Evolutionary conservation across 2,888 invertebrate species (phyloP), one percentile per base, ranked within the genome.

Genomic region (Hemithea aestivaria): DNA sequence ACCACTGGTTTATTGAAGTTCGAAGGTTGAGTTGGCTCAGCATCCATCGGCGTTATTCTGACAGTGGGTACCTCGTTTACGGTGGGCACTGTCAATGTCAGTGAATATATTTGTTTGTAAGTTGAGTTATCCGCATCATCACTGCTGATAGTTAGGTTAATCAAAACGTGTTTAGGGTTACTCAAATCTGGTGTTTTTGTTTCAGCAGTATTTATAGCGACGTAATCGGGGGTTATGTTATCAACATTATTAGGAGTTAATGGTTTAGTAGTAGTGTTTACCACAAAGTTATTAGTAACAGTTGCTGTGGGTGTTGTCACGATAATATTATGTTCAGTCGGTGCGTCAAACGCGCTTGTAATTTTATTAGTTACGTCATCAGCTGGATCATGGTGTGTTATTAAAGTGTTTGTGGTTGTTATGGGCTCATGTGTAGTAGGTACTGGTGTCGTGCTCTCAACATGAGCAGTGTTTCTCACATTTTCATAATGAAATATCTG

Each of bases 41-140:
- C 53, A 35, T 83, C 79, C 52, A 87, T 73, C 10, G 89, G 88
- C 31, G 85, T 87, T 44, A 90, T 87, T 76, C 89, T 89, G 46
- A 90, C 81, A 40, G 82, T 87, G 38, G 91, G 89, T 35, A 88
- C 74, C 58, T 84, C 81, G 59, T 80, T 83, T 12, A 89, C 84
- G 35, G 91, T 91, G 6, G 95, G 95, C 37, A 96, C 91, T 45
- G 93, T 93, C 42, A 95, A 91, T 60, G 95, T 94, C 54, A 95
- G 83, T 22, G 94, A 91, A 80, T 95, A 95, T 48, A 95, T 88
- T 29, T 91, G 91, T 62, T 90, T 90, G 58, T 90, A 87, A 51
- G 72, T 66, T 42, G 76, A 71, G 50, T 67, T 77, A 46, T 75
- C 74, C 26, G 75, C 70, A 45, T 82, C 73, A 60, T 94, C 93